Conservation (phyloP, 2,888 invertebrate species). For the Drosophila antonietae region DNA sequence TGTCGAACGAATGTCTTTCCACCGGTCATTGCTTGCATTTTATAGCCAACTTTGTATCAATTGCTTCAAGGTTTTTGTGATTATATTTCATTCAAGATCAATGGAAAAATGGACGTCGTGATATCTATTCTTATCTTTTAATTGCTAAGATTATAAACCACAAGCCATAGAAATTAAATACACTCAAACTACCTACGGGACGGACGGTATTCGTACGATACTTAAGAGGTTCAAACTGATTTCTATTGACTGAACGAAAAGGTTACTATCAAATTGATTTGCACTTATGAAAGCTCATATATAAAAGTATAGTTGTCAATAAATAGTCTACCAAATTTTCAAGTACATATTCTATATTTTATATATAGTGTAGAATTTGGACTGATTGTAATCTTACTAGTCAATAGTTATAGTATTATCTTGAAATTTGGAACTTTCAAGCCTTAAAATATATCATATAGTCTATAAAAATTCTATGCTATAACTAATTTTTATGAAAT, state of each 20-base stretch:
- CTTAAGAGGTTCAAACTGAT: slow-evolving; percentile 36
- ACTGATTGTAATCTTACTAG: too few relatives aligned
- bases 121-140: slow-evolving; percentile 11
- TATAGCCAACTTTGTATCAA: slow-evolving; percentile 30
- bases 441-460: too few relatives aligned
- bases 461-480: too few relatives aligned
- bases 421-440: too few relatives aligned
- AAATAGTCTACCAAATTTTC: not conserved
- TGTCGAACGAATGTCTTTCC: slow-evolving; percentile 43
- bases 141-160: slow-evolving; percentile 28
- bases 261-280: slow-evolving; percentile 8
- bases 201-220: slow-evolving; percentile 27
- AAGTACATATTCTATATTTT: not conserved
- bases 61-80: not conserved
- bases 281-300: not conserved
- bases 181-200: slow-evolving; percentile 36
- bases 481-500: too few relatives aligned
- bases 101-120: not conserved
- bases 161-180: slow-evolving; percentile 44
- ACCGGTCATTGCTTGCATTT: not conserved
- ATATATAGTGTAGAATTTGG: too few relatives aligned
- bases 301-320: not conserved
- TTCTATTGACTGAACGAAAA: slow-evolving; percentile 22
- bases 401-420: too few relatives aligned
- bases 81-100: slow-evolving; percentile 9